A percentile compares a stretch with the other conserved stretches of the same genome.
phyloP scores from a whole-genome alignment of 2,113 vertebrate species.

The Toxostoma redivivum region DNA sequence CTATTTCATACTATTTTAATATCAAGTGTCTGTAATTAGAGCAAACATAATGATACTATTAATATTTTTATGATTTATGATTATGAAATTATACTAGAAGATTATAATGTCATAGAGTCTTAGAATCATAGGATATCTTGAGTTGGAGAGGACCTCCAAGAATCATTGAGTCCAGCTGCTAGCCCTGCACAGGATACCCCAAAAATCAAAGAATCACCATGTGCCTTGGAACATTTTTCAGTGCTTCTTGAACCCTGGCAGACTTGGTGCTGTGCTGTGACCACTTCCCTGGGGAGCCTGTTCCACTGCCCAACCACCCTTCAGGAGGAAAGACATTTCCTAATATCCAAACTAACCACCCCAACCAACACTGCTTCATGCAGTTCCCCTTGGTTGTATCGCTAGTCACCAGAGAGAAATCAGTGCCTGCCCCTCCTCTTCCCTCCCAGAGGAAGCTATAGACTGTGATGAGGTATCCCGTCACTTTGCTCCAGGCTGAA shows the following conservation, averaged over 20 bases:
- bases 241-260: not conserved
- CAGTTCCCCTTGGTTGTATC: not conserved
- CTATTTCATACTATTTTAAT: not conserved
- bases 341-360: not conserved
- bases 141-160: not conserved
- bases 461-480: not conserved
- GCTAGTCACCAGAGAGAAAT: not conserved
- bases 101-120: not conserved
- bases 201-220: not conserved
- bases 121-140: not conserved
- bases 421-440: not conserved
- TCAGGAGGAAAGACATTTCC: not conserved
- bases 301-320: not conserved
- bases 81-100: not conserved
- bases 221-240: not conserved
- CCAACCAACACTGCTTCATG: not conserved
- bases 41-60: not conserved
- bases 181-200: not conserved
- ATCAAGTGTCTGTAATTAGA: not conserved
- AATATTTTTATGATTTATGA: not conserved
- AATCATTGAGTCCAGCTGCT: not conserved
- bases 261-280: not conserved
- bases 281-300: not conserved
- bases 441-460: not conserved
- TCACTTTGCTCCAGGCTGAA: not conserved